Evolutionary conservation across 2,113 vertebrate genomes (phyloP).

Genomic region (Origma solitaria): DNA sequence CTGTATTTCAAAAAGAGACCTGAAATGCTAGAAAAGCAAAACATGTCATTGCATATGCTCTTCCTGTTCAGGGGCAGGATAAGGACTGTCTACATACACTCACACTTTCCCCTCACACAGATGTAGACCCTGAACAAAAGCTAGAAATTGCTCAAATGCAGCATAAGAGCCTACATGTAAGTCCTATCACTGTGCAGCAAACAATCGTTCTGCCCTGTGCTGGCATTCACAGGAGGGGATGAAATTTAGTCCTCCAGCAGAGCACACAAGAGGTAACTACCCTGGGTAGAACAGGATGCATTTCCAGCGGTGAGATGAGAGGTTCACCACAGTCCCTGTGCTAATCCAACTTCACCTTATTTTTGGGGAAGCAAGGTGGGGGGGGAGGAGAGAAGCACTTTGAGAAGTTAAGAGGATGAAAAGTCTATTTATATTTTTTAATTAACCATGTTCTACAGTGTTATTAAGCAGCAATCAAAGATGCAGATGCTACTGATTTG

Average conservation of each 20-base stretch:
- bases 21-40: background rate
- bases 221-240: background rate
- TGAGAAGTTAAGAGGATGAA: constrained; percentile 56
- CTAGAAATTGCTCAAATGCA: background rate
- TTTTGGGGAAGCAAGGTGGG: background rate
- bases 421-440: constrained; percentile 79
- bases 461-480: constrained; percentile 75
- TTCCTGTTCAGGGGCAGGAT: background rate
- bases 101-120: too few species aligned
- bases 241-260: background rate
- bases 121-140: background rate
- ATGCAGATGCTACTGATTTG: constrained; percentile 74
- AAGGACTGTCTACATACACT: too few species aligned
- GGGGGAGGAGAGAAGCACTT: constrained; percentile 13
- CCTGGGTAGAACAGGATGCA: background rate
- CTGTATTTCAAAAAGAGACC: background rate
- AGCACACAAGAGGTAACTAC: background rate
- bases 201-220: background rate
- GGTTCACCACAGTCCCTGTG: background rate
- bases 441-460: constrained; percentile 74
- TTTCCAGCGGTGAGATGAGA: background rate
- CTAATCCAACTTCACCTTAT: background rate
- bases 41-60: background rate
- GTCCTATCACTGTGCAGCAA: background rate
- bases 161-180: background rate